Base-by-base conservation (phyloP, 2,888 invertebrate genomes). In the Parnassius apollo region DNA sequence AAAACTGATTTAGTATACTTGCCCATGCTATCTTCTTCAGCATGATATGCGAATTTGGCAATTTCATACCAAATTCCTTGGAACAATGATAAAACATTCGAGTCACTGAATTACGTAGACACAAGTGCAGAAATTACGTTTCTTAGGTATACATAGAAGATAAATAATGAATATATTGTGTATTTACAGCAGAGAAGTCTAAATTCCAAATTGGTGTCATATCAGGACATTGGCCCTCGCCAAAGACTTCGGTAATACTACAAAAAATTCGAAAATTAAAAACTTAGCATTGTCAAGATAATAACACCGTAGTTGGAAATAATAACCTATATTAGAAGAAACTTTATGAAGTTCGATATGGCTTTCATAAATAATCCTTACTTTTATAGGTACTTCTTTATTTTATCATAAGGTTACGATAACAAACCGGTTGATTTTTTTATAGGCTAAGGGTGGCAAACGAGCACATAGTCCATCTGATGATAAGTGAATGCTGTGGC, bases 1-100 rank as follows among this genome's bases (percentile, higher is more conserved):
- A 88, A 88, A n/a, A 85, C 76, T 0, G 80, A 93, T 8, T 91
- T 90, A 0, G 72, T 66, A 35, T 74, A 75, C 42, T 66, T 62
- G 12, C 62, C 70, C n/a, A 56, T 64, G 12, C 12, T 13, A 18
- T 44, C 59, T 22, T 61, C 58, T 52, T 75, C 71, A 7, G 56
- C 48, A 10, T 52, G 52, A 53, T 69, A 68, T 0, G 67, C 67
- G 57, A 71, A 72, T 25, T 66, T 71, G 4, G 68, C 68, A 1
- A 67, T 57, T 66, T 73, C 75, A 55, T 69, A 75, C 73, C 73
- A 75, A 42, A 49, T 65, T n/a, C 75, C 75, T 10, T 72, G 64
- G 53, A 62, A 66, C 48, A 59, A 49, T 2, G 18, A 4, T 44
- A 25, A n/a, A 42, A 53, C 22, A 49, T 18, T n/a, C 45, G 12